A percentile compares a stretch with the other conserved stretches of the same genome.
Conservation (phyloP, 35 echinoderm and acorn worm species). For the Nesometra sesokonis region DNA sequence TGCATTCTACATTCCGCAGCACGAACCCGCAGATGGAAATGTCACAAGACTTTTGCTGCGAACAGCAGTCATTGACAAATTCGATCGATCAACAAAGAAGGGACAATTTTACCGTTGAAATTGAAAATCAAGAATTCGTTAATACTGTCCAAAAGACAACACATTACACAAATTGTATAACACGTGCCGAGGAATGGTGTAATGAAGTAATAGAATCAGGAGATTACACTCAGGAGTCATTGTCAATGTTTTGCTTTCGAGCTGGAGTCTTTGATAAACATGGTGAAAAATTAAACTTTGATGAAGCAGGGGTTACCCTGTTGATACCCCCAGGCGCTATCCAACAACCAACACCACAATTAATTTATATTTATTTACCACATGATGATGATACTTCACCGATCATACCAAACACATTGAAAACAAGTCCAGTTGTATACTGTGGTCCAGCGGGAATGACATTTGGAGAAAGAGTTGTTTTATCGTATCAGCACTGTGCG, state of each 20-base stretch:
- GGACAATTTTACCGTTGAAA: too few relatives aligned
- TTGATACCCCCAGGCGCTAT: constrained; percentile 9
- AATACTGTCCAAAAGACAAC: too few relatives aligned
- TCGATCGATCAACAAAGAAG: too few relatives aligned
- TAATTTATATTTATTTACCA: not conserved
- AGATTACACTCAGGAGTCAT: not conserved
- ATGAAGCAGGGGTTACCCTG: not conserved
- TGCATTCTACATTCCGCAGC: too few relatives aligned
- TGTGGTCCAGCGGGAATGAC: constrained; percentile 10
- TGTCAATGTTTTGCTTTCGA: not conserved
- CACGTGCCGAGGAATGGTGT: not conserved
- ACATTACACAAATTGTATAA: not conserved
- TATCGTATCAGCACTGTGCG: constrained; percentile 16
- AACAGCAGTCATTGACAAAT: too few relatives aligned
- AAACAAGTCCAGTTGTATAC: not conserved
- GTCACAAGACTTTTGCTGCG: too few relatives aligned
- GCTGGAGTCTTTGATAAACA: not conserved
- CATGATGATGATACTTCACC: not conserved
- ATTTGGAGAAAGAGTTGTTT: not conserved
- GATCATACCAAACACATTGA: not conserved
- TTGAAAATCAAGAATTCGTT: too few relatives aligned
- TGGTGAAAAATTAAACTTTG: not conserved
- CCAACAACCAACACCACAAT: not conserved
- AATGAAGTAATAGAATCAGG: not conserved
- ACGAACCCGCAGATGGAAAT: too few relatives aligned